Evolutionary conservation across 2,888 invertebrate genomes (phyloP), one percentile per base, ranked within the genome.

Genomic region (Acanthacorydalis orientalis): DNA sequence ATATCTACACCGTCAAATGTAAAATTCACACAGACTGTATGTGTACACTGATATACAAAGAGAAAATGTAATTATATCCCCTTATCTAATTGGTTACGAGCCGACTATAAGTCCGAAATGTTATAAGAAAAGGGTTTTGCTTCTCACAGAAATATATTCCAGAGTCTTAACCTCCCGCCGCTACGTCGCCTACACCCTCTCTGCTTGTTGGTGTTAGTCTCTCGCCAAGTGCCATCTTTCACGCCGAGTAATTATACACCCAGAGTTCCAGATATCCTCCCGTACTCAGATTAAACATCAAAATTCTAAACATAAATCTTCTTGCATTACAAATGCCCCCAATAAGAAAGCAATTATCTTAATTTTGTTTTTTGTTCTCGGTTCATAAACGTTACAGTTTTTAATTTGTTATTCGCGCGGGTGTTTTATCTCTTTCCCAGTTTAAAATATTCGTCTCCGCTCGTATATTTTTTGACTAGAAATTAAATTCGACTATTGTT

Each of bases 291-390:
- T 63, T 63, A 64, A 64, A 62, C 59, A 60, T 59, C 55, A 56
- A 62, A 62, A 62, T 62, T 63, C 61, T 60, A 56, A 58, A 59
- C 60, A 64, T 63, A 63, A 64, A 63, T 63, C 60, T 55, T 49
- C 54, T 53, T 56, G 58, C 58, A 59, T 61, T 60, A 61, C 63
- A 63, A 62, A 63, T 62, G 60, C 57, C 59, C 10, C 60, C 57
- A 61, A 63, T 62, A 60, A 59, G 62, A 63, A 61, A 59, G 60
- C 60, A 61, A 64, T 64, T 63, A 63, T 62, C 62, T 62, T 61
- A 61, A 63, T 64, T 64, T 62, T 61, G 60, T 60, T 61, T 62
- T 61, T 54, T 54, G 50, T 56, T 23, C 23, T 23, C 23, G 23
- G 23, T 23, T 23, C 23, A 23, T 53, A 51, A 54, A 49, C 52